Conservation (phyloP, 1,140 invertebrate species). For the Drosophila biarmipes region DNA sequence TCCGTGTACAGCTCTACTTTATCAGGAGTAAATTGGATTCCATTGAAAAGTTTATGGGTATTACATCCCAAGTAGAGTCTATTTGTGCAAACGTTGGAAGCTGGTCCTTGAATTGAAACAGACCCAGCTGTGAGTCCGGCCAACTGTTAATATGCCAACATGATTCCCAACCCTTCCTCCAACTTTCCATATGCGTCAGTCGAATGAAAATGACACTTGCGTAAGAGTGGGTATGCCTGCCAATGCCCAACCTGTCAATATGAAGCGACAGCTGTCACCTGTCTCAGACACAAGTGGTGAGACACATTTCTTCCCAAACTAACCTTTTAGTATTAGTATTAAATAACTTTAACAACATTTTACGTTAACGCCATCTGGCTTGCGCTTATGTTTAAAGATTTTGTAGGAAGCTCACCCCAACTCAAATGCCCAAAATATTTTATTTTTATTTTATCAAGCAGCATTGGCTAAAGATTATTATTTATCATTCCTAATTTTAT, state of each 20-base stretch:
- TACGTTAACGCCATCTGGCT: too few species aligned
- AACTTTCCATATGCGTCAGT: conserved; percentile 38
- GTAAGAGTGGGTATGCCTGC: background rate
- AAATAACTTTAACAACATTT: too few species aligned
- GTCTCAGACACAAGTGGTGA: conserved; percentile 5
- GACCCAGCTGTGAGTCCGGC: background rate
- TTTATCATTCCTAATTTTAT: too few species aligned
- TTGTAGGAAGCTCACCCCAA: too few species aligned
- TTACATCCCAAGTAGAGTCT: background rate
- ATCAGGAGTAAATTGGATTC: background rate
- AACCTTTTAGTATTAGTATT: too few species aligned
- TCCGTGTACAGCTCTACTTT: background rate
- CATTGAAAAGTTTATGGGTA: background rate
- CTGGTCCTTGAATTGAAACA: background rate
- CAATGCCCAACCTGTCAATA: conserved; percentile 34
- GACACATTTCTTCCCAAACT: too few species aligned
- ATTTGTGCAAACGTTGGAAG: background rate
- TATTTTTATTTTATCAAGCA: too few species aligned
- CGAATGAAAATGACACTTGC: background rate
- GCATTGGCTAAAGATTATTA: too few species aligned
- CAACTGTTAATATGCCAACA: too few species aligned
- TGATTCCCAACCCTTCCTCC: background rate
- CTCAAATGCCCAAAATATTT: too few species aligned
- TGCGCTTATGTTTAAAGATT: too few species aligned
- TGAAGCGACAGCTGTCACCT: conserved; percentile 59